phyloP scores from a whole-genome alignment of 2,888 invertebrate genomes.

The Drosophila affinis region DNA sequence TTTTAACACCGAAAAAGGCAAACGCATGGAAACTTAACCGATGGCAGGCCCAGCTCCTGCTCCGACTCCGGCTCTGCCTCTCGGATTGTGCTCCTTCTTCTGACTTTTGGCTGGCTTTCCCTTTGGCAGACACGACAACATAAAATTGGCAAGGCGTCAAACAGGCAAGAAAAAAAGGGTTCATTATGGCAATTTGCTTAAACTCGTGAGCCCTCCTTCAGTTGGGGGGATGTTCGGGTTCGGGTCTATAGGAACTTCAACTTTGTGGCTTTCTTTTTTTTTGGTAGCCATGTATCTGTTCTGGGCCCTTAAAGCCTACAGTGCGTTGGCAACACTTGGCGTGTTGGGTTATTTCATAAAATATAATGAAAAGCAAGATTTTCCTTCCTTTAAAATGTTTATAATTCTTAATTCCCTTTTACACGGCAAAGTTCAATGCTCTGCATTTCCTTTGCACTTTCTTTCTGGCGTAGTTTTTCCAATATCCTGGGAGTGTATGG shows the following conservation, averaged over 20 bases:
- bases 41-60: slow-evolving; percentile 24
- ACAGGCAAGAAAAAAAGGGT: slow-evolving; percentile 67
- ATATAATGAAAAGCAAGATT: slow-evolving; percentile 76
- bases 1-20: slow-evolving; percentile 78
- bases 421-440: slow-evolving; percentile 38
- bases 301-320: slow-evolving; percentile 55
- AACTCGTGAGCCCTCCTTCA: slow-evolving; percentile 54
- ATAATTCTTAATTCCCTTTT: slow-evolving; percentile 8
- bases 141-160: slow-evolving; percentile 79
- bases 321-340: slow-evolving; percentile 54
- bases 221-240: slow-evolving; percentile 11
- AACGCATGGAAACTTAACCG: slow-evolving; percentile 66
- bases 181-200: slow-evolving; percentile 79
- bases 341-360: slow-evolving; percentile 65
- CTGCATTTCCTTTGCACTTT: slow-evolving; percentile 9
- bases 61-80: background rate
- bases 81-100: slow-evolving; percentile 33
- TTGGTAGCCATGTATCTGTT: slow-evolving; percentile 28
- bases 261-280: slow-evolving; percentile 51
- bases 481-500: slow-evolving; percentile 16
- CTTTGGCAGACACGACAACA: slow-evolving; percentile 76
- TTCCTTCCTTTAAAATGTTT: slow-evolving; percentile 24
- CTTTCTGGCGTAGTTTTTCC: slow-evolving; percentile 7
- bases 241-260: slow-evolving; percentile 41
- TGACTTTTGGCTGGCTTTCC: slow-evolving; percentile 33